phyloP scores from a whole-genome alignment of 2,113 vertebrate genomes.

The Cygnus atratus region DNA sequence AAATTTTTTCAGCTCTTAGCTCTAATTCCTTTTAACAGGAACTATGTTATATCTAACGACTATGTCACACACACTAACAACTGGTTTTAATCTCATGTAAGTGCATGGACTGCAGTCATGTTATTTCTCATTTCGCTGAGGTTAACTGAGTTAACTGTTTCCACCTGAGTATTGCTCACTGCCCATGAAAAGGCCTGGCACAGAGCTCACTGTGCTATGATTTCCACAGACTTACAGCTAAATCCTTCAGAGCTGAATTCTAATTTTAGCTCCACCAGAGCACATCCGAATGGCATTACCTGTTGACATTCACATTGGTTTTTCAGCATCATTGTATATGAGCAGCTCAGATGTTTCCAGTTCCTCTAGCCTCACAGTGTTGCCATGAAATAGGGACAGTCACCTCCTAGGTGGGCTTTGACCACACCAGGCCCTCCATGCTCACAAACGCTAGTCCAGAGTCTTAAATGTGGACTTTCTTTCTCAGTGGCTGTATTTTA shows the following conservation, averaged over 20 bases:
- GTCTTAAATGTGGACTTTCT: background rate
- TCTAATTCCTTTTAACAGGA: background rate
- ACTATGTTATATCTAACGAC: background rate
- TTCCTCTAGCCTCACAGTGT: accelerated
- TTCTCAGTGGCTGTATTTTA: background rate
- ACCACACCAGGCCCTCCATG: accelerated
- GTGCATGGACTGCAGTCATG: accelerated
- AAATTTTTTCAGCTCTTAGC: background rate
- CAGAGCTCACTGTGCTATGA: background rate
- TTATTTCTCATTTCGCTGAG: background rate
- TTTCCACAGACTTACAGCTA: background rate
- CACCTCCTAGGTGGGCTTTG: background rate
- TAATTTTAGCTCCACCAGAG: background rate
- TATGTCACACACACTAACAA: background rate
- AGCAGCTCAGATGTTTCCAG: background rate
- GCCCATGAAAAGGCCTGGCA: background rate
- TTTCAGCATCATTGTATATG: background rate
- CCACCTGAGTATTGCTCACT: background rate
- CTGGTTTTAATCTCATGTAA: background rate
- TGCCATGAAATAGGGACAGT: background rate
- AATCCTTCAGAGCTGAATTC: background rate
- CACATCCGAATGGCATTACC: background rate
- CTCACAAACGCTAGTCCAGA: background rate
- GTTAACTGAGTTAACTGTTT: background rate
- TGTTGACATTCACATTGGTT: background rate